Evolutionary conservation across 2,888 invertebrate genomes (phyloP).

Genomic region (Xylocampa areola): DNA sequence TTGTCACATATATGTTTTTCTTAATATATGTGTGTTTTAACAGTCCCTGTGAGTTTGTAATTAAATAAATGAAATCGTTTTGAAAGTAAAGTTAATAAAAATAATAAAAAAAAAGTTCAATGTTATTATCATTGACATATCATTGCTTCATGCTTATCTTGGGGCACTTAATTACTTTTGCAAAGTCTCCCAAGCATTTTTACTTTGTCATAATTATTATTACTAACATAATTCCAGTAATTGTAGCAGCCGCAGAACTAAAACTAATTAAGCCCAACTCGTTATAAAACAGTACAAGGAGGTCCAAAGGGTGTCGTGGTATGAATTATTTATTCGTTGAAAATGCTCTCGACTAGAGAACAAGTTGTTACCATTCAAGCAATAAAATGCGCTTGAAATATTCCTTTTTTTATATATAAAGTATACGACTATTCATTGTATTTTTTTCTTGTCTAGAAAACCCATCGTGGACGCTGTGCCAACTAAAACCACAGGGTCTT

Average conservation of each 20-base stretch:
- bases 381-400: slow-evolving; percentile 30
- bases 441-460: no score
- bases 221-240: slow-evolving; percentile 27
- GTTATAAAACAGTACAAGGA: slow-evolving; percentile 45
- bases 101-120: no score
- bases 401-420: no score
- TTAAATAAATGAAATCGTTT: no score
- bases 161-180: background rate
- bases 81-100: no score
- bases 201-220: slow-evolving; percentile 25
- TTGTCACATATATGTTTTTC: no score
- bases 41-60: no score
- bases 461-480: no score
- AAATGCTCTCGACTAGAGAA: slow-evolving; percentile 28
- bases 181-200: slow-evolving; percentile 5
- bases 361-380: slow-evolving; percentile 24
- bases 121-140: background rate
- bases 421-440: no score
- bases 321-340: slow-evolving; percentile 50
- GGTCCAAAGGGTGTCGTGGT: slow-evolving; percentile 36
- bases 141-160: background rate
- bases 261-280: slow-evolving; percentile 49
- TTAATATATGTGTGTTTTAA: no score
- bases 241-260: slow-evolving; percentile 31
- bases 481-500: no score